These are phyloP conservation scores for Notothenia rossii DNA, from an alignment of 2,113 vertebrate species.

Conservation along the genomic window DNA sequence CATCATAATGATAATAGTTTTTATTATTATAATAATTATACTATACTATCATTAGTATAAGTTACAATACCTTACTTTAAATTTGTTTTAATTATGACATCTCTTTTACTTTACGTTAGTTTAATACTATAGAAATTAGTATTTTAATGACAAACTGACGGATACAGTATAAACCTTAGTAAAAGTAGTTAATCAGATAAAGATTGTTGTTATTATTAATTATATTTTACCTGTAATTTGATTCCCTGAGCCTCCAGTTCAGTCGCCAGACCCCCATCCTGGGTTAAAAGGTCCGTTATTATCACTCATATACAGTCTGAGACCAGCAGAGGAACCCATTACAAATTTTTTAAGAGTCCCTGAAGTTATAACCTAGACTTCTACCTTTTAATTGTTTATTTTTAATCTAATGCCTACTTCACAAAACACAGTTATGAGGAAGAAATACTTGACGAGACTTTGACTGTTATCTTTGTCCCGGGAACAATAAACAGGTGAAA, in stretches of 20 bases:
- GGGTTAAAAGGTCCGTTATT: constrained; percentile 58
- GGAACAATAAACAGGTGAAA: constrained; percentile 2
- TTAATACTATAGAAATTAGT: too few species aligned
- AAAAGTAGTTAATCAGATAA: too few species aligned
- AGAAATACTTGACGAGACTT: not conserved
- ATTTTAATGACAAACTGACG: not conserved
- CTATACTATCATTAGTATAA: too few species aligned
- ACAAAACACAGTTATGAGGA: not conserved
- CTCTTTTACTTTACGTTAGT: too few species aligned
- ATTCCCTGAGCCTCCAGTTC: constrained; percentile 84
- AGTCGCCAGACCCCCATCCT: constrained; percentile 86
- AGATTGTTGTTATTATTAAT: too few species aligned
- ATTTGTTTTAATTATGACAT: too few species aligned
- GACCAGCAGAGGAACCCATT: constrained; percentile 38
- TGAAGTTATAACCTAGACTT: not conserved
- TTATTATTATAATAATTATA: too few species aligned
- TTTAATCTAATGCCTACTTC: too few species aligned
- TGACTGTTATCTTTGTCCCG: constrained; percentile 64
- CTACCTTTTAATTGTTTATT: too few species aligned
- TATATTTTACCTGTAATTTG: constrained; percentile 76
- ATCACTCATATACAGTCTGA: constrained; percentile 34
- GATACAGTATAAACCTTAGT: not conserved
- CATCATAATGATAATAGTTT: too few species aligned
- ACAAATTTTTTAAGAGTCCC: not conserved
- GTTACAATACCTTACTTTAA: too few species aligned